Evolutionary conservation across 2,113 vertebrate species (phyloP).

Genomic region (Mugil cephalus): DNA sequence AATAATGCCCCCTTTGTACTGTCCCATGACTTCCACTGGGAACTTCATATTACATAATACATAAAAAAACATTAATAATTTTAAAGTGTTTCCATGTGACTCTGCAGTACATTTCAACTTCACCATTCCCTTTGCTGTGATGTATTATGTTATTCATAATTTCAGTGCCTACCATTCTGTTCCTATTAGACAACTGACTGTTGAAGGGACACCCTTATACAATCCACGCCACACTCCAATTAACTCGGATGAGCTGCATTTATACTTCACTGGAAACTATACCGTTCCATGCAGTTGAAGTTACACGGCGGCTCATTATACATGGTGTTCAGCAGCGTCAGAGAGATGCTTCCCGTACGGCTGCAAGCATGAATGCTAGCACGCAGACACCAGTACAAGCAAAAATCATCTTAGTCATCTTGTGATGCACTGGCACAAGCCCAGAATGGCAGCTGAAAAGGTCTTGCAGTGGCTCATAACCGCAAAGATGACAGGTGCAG

Average conservation of each 20-base stretch:
- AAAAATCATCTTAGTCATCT: constrained; percentile 14
- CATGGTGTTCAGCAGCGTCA: constrained; percentile 9
- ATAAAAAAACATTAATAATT: constrained; percentile 70
- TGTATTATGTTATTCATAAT: constrained; percentile 41
- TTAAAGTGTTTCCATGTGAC: constrained; percentile 43
- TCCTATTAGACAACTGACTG: constrained; percentile 52
- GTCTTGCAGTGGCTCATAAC: constrained; percentile 9
- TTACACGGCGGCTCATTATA: constrained; percentile 16
- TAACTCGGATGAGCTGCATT: constrained; percentile 43
- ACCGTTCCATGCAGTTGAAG: constrained; percentile 37
- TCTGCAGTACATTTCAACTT: constrained; percentile 38
- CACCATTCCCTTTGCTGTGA: constrained; percentile 40
- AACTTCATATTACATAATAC: constrained; percentile 68
- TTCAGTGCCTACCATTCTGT: constrained; percentile 50
- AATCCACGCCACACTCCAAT: constrained; percentile 50
- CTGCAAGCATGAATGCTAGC: neutral
- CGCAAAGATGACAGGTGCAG: constrained; percentile 14
- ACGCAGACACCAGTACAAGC: constrained; percentile 10
- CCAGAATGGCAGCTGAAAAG: neutral
- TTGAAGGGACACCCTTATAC: constrained; percentile 43
- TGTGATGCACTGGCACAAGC: neutral
- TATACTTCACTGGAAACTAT: constrained; percentile 41
- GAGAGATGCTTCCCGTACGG: constrained; percentile 7
- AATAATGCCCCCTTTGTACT: constrained; percentile 53
- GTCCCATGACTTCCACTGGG: constrained; percentile 35